A percentile compares a stretch with the other conserved stretches of the same genome.
Evolutionary conservation across 2,113 vertebrate genomes (phyloP).

Genomic region (Falcunculus frontatus): DNA sequence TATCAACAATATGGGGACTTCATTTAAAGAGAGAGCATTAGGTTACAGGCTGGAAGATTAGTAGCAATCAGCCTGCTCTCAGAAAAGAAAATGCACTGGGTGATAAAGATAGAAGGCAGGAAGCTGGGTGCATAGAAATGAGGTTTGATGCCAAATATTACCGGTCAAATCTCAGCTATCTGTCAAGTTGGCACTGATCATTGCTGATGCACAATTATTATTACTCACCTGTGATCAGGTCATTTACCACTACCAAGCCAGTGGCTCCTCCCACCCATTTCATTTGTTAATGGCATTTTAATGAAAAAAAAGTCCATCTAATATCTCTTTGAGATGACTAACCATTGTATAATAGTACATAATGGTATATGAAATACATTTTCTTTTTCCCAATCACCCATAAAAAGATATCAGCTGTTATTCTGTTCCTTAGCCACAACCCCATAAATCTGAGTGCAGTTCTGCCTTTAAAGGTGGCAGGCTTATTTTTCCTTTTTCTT

Average conservation of each 20-base stretch:
- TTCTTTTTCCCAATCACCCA: background rate
- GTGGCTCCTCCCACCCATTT: conserved; percentile 27
- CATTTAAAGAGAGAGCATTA: conserved; percentile 57
- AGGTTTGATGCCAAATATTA: conserved; percentile 45
- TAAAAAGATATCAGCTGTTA: conserved; percentile 14
- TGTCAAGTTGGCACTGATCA: conserved; percentile 42
- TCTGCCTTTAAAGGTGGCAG: conserved; percentile 28
- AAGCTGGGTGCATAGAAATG: conserved; percentile 50
- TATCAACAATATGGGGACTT: conserved; percentile 51
- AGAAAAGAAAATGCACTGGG: conserved; percentile 38
- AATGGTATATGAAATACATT: conserved; percentile 8
- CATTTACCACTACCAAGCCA: conserved; percentile 6
- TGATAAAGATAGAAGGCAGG: conserved; percentile 51
- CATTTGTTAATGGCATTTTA: conserved; percentile 42
- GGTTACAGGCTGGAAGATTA: conserved; percentile 50
- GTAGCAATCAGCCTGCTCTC: conserved; percentile 48
- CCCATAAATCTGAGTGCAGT: conserved; percentile 19
- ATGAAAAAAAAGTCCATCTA: conserved; percentile 22
- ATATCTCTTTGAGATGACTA: conserved; percentile 2
- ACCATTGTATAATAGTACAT: background rate
- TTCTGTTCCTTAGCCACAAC: background rate
- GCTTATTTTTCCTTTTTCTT: conserved; percentile 35
- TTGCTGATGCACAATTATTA: background rate
- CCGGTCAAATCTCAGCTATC: conserved; percentile 24
- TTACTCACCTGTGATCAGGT: conserved; percentile 49